phyloP scores from a whole-genome alignment of 1,140 invertebrate genomes.

The Euwallacea fornicatus region DNA sequence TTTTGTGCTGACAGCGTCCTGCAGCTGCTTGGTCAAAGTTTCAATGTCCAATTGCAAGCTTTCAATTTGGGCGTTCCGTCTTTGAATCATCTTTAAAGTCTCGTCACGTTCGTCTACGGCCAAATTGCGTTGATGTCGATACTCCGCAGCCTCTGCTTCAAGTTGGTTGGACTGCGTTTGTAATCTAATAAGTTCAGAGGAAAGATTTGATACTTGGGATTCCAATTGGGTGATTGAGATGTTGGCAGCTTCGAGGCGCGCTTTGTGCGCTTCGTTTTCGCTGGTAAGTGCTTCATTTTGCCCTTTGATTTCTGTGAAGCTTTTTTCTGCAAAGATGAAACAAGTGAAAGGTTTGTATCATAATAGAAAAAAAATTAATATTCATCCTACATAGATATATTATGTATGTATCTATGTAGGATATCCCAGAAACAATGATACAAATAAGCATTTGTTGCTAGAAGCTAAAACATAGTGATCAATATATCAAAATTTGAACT shows the following conservation, averaged over 20 bases:
- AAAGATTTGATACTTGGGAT: constrained; percentile 62
- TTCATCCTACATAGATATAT: no score
- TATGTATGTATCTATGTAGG: no score
- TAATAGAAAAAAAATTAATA: no score
- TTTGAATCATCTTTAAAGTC: constrained; percentile 67
- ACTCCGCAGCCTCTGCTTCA: constrained; percentile 59
- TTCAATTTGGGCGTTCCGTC: constrained; percentile 70
- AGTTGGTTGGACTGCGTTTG: constrained; percentile 60
- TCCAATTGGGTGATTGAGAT: constrained; percentile 65
- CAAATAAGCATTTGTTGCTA: no score
- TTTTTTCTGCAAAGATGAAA: constrained; percentile 57
- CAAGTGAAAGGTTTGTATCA: no score
- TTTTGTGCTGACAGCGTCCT: constrained; percentile 71
- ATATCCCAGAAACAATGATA: no score
- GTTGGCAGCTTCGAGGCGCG: constrained; percentile 64
- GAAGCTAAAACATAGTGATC: no score
- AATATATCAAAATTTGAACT: no score
- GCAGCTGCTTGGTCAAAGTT: constrained; percentile 67
- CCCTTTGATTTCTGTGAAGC: constrained; percentile 60
- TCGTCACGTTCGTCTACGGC: constrained; percentile 72
- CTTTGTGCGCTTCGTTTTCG: constrained; percentile 64
- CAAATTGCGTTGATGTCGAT: constrained; percentile 63
- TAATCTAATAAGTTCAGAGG: constrained; percentile 64
- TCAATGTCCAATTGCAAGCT: constrained; percentile 65
- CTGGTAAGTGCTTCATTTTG: constrained; percentile 60